Evolutionary conservation across 2,888 invertebrate species (phyloP).

Genomic region (Mythimna albipuncta): DNA sequence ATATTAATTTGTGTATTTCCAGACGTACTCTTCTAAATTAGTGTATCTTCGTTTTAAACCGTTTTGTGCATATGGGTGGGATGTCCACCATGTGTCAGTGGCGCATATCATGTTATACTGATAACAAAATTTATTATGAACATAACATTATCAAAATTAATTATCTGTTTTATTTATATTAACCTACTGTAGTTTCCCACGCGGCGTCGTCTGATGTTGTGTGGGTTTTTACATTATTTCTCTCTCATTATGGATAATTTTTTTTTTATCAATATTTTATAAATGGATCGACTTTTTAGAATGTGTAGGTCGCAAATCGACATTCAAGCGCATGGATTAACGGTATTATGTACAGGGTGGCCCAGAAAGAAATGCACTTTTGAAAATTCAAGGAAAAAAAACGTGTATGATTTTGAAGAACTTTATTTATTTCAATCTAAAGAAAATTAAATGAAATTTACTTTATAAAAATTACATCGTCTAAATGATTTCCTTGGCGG

Average conservation of each 20-base stretch:
- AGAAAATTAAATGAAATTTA: too few relatives aligned
- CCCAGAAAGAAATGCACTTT: too few relatives aligned
- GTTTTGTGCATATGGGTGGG: not conserved
- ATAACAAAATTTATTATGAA: not conserved
- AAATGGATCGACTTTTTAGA: not conserved
- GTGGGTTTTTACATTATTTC: conserved; percentile 26
- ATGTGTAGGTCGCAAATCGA: conserved; percentile 24
- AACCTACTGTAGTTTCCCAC: conserved; percentile 6
- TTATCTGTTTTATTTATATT: conserved; percentile 21
- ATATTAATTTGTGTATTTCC: too few relatives aligned
- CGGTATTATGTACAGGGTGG: not conserved
- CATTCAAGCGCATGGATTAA: not conserved
- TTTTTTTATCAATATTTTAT: conserved; percentile 19
- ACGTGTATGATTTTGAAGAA: too few relatives aligned
- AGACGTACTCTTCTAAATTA: too few relatives aligned
- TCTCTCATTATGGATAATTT: conserved; percentile 16
- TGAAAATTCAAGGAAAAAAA: too few relatives aligned
- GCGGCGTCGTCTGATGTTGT: conserved; percentile 36
- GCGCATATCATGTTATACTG: not conserved
- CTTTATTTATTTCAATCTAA: too few relatives aligned
- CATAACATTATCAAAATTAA: conserved; percentile 10
- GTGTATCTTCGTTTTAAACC: not conserved
- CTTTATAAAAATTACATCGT: too few relatives aligned
- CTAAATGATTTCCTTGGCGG: too few relatives aligned
- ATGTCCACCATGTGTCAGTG: not conserved